Evolutionary conservation across 1,140 invertebrate genomes (phyloP), one percentile per base, ranked within the genome.

Genomic region (Aradophagus sp.): DNA sequence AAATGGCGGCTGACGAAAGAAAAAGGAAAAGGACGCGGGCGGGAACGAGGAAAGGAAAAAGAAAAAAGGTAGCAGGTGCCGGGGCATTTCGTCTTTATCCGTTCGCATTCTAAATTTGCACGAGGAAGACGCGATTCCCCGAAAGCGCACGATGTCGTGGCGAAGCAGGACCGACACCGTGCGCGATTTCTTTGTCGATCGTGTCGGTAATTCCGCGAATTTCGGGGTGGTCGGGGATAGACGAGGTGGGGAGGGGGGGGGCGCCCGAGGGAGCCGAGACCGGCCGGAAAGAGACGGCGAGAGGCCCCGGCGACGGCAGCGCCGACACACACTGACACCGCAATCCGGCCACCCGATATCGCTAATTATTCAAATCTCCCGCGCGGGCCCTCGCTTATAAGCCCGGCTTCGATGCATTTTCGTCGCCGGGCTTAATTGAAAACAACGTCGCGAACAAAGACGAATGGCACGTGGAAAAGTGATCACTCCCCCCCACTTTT

Each of bases 101-200:
- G 19, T 58, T 48, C 27, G 41, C 56, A 68, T 47, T 61, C 68
- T 71, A 72, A 66, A 66, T 72, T 39, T 31, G 58, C 38, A 39
- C 31, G 69, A 50, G 47, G 44, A 44, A 58, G 52, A 63, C 59
- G 53, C 56, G 53, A 47, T 72, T 72, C 69, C 12, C 35, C 69
- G 69, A 72, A 72, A 72, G 48, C 55, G 41, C 50, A 55, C 52
- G 67, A 65, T 63, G 56, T 63, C 53, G 53, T 59, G 39, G 52
- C 38, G 38, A 53, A 39, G 53, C 45, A 19, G 53, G 32, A 58
- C 52, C 38, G 47, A 65, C 67, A 63, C 59, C 52, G 59, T 39
- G n/a, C 59, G 44, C 59, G 59, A 65, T 71, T 65, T 55, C 59
- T 71, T 71, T 71, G 68, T 71, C 68, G 68, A 65, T 65, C 59